A percentile compares a stretch with the other conserved stretches of the same genome.
phyloP scores from a whole-genome alignment of 1,140 invertebrate species.

The Agrypnia vestita region DNA sequence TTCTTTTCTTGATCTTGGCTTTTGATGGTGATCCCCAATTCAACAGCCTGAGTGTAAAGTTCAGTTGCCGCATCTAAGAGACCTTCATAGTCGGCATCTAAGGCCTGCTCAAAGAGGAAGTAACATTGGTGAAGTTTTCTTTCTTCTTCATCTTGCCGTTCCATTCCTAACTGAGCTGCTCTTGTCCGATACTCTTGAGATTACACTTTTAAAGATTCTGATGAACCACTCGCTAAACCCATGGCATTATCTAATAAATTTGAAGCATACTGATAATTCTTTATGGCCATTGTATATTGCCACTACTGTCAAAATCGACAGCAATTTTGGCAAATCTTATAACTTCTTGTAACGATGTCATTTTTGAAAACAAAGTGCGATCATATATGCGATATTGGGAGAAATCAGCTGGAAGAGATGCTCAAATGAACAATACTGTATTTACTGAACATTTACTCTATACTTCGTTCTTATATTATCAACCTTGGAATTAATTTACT shows the following conservation, averaged over 20 bases:
- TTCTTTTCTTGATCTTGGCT: constrained; percentile 77
- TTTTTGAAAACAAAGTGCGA: background rate
- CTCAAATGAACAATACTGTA: too few species aligned
- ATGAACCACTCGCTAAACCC: constrained; percentile 13
- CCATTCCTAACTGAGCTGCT: constrained; percentile 62
- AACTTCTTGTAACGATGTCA: constrained; percentile 50
- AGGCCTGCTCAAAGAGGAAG: constrained; percentile 88
- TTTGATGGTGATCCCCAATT: constrained; percentile 84
- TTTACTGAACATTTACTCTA: too few species aligned
- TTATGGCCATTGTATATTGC: constrained; percentile 49
- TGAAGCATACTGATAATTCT: constrained; percentile 54
- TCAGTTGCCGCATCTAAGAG: constrained; percentile 85
- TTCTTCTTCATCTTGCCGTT: constrained; percentile 72
- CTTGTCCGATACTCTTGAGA: constrained; percentile 56
- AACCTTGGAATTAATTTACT: too few species aligned
- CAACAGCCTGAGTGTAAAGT: constrained; percentile 91
- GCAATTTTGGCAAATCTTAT: constrained; percentile 55
- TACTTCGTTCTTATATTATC: too few species aligned
- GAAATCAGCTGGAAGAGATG: too few species aligned
- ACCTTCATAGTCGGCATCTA: constrained; percentile 89
- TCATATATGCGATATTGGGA: too few species aligned
- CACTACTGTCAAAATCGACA: constrained; percentile 51
- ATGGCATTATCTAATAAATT: constrained; percentile 51
- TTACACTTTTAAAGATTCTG: constrained; percentile 43
- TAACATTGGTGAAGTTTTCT: constrained; percentile 81